Evolutionary conservation across 1,140 invertebrate species (phyloP), one percentile per base, ranked within the genome.

Genomic region (Pemphigus obesinymphae): DNA sequence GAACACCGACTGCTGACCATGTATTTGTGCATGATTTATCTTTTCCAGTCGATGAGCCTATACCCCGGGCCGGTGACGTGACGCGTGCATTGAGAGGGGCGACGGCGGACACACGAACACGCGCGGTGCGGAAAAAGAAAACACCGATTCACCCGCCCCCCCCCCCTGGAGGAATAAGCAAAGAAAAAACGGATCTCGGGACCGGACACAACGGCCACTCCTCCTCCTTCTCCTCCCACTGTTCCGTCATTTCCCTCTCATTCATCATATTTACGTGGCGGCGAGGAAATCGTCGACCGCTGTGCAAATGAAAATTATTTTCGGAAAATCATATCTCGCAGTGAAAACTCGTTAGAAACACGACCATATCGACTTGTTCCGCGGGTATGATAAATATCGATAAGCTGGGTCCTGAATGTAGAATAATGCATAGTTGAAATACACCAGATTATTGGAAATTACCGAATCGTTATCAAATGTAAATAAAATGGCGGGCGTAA

Each of bases 201-300:
- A 13, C 45, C 50, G 50, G 48, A 53, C 48, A 34, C 11, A 20
- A 40, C 5, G n/a, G 26, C 70, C 20, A 0, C 31, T 48, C 37
- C 37, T 40, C 4, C 37, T 10, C 37, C 4, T 4, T 40, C 37
- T 10, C 37, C 37, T n/a, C n/a, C n/a, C n/a, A n/a, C n/a, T n/a
- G 37, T 40, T 40, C 4, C 37, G 37, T 5, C 10, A 40, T 40
- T 5, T 40, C 37, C 10, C 4, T 40, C 4, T n/a, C 73, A 76
- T 76, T 76, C 58, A 76, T 76, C 73, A 76, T 76, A 37, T 58
- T 76, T 76, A 8, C n/a, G 3, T 20, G 37, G 23, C 37, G 11
- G n/a, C 3, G 4, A 15, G 29, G 29, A 73, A 76, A 20, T 58
- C 31, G 50, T 76, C 45, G 72, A n/a, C n/a, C n/a, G n/a, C n/a